Percentiles rank a stretch among this genome's conserved stretches.
Conservation (phyloP, 2,113 vertebrate species). For the Chauna torquata region DNA sequence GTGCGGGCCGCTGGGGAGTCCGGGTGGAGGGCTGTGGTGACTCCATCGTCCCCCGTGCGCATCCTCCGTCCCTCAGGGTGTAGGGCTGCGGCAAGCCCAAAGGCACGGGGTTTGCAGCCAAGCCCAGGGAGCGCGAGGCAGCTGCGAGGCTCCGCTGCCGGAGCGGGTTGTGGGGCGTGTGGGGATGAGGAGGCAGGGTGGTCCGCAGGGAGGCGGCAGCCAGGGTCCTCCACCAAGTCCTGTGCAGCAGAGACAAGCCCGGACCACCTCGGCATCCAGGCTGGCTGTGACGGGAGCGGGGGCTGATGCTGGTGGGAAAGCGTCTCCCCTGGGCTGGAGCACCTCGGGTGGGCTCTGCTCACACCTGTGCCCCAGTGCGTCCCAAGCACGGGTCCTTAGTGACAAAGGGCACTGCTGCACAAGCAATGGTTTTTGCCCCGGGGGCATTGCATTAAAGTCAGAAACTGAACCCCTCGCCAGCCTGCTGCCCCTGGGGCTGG, state of each 20-base stretch:
- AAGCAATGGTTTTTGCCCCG: accelerated
- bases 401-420: not conserved
- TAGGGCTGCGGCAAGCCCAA: accelerated
- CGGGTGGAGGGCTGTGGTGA: accelerated
- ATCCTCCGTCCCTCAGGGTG: accelerated
- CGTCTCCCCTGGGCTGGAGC: not conserved
- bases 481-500: too few relatives aligned
- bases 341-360: not conserved
- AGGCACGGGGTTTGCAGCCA: not conserved
- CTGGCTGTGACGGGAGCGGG: too few relatives aligned
- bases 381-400: too few relatives aligned
- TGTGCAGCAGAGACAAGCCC: not conserved
- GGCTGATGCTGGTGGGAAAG: not conserved
- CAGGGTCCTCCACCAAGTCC: not conserved
- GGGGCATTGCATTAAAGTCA: not conserved
- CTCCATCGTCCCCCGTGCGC: accelerated
- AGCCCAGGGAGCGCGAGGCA: accelerated
- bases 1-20: accelerated
- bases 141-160: not conserved
- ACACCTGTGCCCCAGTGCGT: accelerated
- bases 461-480: too few relatives aligned
- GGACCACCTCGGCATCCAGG: accelerated
- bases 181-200: accelerated
- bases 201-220: not conserved
- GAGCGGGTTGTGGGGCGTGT: accelerated